A percentile compares a stretch with the other conserved stretches of the same genome.
These are phyloP conservation scores for Drosophila borborema DNA, from an alignment of 2,888 invertebrate genomes.

Conservation along the genomic window DNA sequence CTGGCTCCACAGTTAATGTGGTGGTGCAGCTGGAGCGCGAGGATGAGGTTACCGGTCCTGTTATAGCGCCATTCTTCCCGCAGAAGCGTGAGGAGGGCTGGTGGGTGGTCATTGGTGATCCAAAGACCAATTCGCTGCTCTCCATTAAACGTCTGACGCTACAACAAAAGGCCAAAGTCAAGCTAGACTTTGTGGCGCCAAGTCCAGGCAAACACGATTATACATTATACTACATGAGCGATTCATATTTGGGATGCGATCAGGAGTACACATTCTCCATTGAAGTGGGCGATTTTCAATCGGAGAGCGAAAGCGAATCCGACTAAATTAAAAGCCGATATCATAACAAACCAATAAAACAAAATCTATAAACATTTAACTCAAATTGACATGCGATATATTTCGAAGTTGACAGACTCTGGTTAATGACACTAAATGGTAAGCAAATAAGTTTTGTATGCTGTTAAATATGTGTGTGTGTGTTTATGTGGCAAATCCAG, in stretches of 20 bases:
- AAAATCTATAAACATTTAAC: conserved; percentile 21
- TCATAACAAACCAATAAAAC: conserved; percentile 19
- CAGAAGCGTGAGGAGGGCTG: conserved; percentile 96
- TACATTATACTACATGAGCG: conserved; percentile 99
- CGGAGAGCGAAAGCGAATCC: conserved; percentile 87
- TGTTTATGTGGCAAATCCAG: background rate
- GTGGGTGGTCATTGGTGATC: conserved; percentile 99
- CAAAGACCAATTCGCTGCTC: conserved; percentile 95
- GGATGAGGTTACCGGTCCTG: conserved; percentile 98
- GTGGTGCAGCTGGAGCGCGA: conserved; percentile 97
- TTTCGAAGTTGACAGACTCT: conserved; percentile 3
- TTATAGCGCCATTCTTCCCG: conserved; percentile 99
- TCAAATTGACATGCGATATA: conserved; percentile 14
- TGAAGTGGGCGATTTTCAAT: conserved; percentile 91
- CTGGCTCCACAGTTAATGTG: conserved; percentile 95
- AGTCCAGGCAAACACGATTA: conserved; percentile 95
- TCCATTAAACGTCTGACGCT: conserved; percentile 98
- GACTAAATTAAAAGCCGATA: conserved; percentile 84
- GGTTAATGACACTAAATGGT: conserved; percentile 7
- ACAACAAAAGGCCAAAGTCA: conserved; percentile 95
- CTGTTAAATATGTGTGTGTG: background rate
- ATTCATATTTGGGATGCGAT: conserved; percentile 99
- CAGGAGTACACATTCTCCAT: conserved; percentile 98
- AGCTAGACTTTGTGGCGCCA: conserved; percentile 93
- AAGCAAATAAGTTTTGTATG: conserved; percentile 2